Evolutionary conservation across 2,797 vertebrate species (phyloP), one percentile per base, ranked within the genome.

Genomic region (Gymnothorax reevesii): DNA sequence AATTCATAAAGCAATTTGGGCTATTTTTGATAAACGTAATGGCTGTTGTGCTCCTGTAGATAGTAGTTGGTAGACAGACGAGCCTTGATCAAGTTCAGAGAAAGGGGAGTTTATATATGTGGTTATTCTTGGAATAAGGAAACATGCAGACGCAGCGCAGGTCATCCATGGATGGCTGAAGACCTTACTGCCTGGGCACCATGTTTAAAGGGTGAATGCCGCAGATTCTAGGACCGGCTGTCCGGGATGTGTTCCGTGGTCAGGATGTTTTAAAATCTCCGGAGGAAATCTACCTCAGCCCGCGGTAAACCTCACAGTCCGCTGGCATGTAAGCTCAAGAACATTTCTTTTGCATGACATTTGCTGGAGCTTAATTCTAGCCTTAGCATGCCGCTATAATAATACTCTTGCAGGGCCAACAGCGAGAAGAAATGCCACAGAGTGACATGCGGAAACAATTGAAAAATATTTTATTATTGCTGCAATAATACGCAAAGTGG

Each of bases 401-500:
- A 90, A 90, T 89, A 93, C 84, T 87, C 87, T 85, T 84, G 88
- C 80, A 82, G 55, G 79, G 82, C 88, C 86, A 91, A 90, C 88
- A 57, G 89, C 89, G 89, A 55, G 87, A 84, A 5, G 60, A n/a
- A 89, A 91, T 87, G 88, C 80, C 91, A 86, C 93, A 90, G 91
- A 90, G 89, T 89, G 83, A 89, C 87, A 82, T 92, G 89, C 90
- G 89, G 89, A 77, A 90, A 86, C 90, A 91, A 64, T 88, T 88
- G 90, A 90, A 86, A 87, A 87, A 92, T 90, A 92, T 86, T 91
- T 93, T 42, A 42, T 91, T 92, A 88, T 86, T 77, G 52, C 89
- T 91, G 33, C 33, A 42, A 42, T 42, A 42, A 42, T 42, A 42
- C 33, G 33, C 33, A 92, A 88, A 88, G 88, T 89, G 89, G 89